Evolutionary conservation across 2,888 invertebrate species (phyloP).

Genomic region (Lacanobia wlatinum): DNA sequence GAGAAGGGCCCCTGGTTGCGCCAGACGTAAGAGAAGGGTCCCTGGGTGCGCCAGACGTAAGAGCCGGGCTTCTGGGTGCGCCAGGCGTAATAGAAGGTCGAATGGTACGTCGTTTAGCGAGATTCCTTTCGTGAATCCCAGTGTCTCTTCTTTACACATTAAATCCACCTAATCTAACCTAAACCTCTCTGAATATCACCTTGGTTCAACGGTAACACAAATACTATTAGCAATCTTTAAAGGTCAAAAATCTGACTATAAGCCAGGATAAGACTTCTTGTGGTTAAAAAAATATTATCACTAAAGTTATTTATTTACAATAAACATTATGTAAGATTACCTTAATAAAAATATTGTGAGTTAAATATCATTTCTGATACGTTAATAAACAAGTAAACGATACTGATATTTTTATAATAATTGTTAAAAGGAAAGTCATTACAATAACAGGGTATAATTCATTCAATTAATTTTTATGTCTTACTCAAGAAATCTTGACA

Average conservation of each 20-base stretch:
- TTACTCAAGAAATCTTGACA: neutral
- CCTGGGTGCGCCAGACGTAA: no score
- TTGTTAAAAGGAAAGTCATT: conserved; percentile 10
- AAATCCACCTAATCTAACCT: neutral
- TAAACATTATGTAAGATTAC: conserved; percentile 39
- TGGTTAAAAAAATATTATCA: neutral
- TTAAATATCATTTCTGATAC: conserved; percentile 22
- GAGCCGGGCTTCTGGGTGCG: no score
- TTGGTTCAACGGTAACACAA: neutral
- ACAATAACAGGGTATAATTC: neutral
- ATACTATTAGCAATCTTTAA: neutral
- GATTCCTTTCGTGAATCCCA: no score
- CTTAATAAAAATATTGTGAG: conserved; percentile 28
- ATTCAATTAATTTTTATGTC: neutral
- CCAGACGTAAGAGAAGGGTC: no score
- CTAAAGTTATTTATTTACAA: neutral
- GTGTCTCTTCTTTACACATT: neutral
- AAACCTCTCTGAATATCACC: neutral
- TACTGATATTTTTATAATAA: conserved; percentile 14
- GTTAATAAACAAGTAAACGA: conserved; percentile 31
- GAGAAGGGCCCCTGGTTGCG: no score
- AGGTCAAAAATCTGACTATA: neutral
- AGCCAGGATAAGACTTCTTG: neutral
- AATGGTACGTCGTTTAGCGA: no score
- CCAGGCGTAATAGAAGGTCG: no score